These are phyloP conservation scores for Noctua janthe DNA, from an alignment of 2,888 invertebrate genomes.

Conservation along the genomic window DNA sequence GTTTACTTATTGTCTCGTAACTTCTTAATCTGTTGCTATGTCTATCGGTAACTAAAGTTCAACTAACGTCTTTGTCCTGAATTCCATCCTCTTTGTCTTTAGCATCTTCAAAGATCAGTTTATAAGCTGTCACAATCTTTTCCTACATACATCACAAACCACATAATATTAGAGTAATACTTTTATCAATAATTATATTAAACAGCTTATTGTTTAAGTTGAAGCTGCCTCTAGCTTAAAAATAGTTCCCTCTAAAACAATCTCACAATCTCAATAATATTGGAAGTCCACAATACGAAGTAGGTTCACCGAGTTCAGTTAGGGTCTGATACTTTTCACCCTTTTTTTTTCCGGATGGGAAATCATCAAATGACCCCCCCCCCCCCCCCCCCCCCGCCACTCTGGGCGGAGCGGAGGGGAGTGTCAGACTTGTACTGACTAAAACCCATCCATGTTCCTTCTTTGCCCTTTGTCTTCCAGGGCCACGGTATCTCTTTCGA, in stretches of 20 bases:
- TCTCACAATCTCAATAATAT: constrained; percentile 26
- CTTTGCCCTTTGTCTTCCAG: too few relatives aligned
- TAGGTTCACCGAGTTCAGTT: background rate
- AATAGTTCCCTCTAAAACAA: constrained; percentile 17
- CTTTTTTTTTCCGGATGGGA: too few relatives aligned
- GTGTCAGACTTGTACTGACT: too few relatives aligned
- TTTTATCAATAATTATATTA: background rate
- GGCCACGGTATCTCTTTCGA: too few relatives aligned
- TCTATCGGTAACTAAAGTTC: background rate
- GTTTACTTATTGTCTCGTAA: background rate
- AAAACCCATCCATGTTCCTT: too few relatives aligned
- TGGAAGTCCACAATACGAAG: background rate
- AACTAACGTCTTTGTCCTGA: background rate
- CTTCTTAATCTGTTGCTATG: background rate
- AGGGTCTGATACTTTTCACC: too few relatives aligned
- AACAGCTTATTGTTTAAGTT: constrained; percentile 15
- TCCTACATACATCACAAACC: background rate
- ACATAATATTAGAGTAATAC: background rate
- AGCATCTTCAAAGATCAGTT: background rate
- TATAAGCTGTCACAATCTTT: background rate
- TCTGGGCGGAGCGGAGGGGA: too few relatives aligned
- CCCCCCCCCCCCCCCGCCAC: too few relatives aligned
- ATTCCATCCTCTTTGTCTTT: background rate
- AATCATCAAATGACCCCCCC: too few relatives aligned
- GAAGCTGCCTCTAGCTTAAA: background rate